Conservation (phyloP, 1,140 invertebrate genomes). For the Philopotamus ludificatus region DNA sequence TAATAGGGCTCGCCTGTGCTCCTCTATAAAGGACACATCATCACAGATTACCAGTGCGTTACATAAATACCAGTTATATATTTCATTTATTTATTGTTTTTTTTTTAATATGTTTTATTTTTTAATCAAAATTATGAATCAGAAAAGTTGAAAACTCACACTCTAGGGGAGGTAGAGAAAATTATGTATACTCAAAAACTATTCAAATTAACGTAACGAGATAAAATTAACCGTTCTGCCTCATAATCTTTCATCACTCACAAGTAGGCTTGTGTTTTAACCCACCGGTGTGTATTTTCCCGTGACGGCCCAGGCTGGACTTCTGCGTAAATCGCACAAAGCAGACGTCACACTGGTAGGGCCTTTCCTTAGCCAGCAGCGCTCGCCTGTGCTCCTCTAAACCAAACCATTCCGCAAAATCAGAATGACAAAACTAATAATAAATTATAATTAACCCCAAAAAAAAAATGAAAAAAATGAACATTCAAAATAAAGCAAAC, state of each 20-base stretch:
- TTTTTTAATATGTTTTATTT: no score
- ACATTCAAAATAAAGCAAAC: slow-evolving; percentile 2
- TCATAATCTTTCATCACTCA: slow-evolving; percentile 46
- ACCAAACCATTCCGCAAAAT: slow-evolving; percentile 36
- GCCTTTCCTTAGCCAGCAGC: slow-evolving; percentile 55
- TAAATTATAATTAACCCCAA: slow-evolving; percentile 21
- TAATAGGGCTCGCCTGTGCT: slow-evolving; percentile 59
- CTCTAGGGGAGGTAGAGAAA: slow-evolving; percentile 46
- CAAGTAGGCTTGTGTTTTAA: slow-evolving; percentile 44
- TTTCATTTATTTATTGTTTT: not conserved
- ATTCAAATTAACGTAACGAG: slow-evolving; percentile 27
- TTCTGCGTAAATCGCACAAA: slow-evolving; percentile 56
- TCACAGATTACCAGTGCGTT: slow-evolving; percentile 35
- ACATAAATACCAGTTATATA: slow-evolving; percentile 11
- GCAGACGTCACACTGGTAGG: slow-evolving; percentile 57
- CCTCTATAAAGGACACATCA: slow-evolving; percentile 55
- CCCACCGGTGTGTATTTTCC: slow-evolving; percentile 51
- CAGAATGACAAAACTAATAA: slow-evolving; percentile 28
- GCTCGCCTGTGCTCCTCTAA: slow-evolving; percentile 49
- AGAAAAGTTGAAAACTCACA: slow-evolving; percentile 38
- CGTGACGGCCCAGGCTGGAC: slow-evolving; percentile 51
- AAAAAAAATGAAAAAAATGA: slow-evolving; percentile 19
- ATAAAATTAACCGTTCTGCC: slow-evolving; percentile 46
- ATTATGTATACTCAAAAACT: slow-evolving; percentile 40
- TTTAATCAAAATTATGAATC: not conserved